Evolutionary conservation across 2,113 vertebrate species (phyloP).

Genomic region (Stigmatopora nigra): DNA sequence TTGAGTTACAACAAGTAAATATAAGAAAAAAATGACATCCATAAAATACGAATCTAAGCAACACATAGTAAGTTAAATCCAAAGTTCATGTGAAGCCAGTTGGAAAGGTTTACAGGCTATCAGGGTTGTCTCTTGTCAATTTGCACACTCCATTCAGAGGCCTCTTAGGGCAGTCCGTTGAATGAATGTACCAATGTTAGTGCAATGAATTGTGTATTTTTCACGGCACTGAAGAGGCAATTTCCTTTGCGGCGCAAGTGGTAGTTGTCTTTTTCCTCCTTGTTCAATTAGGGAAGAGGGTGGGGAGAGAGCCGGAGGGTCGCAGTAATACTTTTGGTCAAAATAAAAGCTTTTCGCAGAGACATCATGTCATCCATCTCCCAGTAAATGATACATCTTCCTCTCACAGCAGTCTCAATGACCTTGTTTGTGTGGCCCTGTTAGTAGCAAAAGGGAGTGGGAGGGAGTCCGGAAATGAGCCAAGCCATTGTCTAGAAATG

Average conservation of each 20-base stretch:
- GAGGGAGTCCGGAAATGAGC: conserved; percentile 50
- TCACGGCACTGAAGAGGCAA: conserved; percentile 48
- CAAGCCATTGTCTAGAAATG: conserved; percentile 56
- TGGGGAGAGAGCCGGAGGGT: conserved; percentile 27
- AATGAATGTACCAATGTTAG: conserved; percentile 33
- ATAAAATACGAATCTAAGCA: neutral
- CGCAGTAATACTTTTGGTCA: conserved; percentile 58
- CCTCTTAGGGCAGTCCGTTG: conserved; percentile 30
- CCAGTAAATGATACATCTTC: conserved; percentile 66
- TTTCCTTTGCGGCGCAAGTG: conserved; percentile 60
- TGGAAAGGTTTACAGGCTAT: conserved; percentile 29
- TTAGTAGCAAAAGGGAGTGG: conserved; percentile 41
- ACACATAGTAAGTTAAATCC: conserved; percentile 7
- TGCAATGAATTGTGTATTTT: conserved; percentile 39
- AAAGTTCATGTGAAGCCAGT: conserved; percentile 18
- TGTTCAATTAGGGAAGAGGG: conserved; percentile 57
- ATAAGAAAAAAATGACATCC: neutral
- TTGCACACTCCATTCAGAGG: conserved; percentile 34
- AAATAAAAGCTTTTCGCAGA: conserved; percentile 63
- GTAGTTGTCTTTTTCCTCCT: conserved; percentile 61
- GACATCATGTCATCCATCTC: conserved; percentile 64
- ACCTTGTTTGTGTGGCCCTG: conserved; percentile 66
- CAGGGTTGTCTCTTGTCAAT: conserved; percentile 39
- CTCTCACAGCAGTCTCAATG: conserved; percentile 57
- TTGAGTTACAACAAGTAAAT: neutral